Base-by-base conservation (phyloP, 2,888 invertebrate species). In the Agrochola lota region DNA sequence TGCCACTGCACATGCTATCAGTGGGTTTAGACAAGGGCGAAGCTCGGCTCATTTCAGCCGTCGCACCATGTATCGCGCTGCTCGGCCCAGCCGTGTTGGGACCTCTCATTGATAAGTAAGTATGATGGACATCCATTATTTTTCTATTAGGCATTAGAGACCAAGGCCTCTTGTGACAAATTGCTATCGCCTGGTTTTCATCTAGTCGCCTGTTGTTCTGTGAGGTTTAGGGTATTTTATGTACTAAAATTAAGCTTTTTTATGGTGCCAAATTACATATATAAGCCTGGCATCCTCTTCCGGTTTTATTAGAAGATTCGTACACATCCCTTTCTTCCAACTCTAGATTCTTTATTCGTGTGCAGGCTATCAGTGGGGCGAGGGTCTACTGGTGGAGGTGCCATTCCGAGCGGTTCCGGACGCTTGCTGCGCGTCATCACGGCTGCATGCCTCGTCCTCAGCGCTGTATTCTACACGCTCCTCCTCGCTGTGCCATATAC, bases 71-170 rank as follows among this genome's bases (percentile, higher is more conserved):
- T 88, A 97, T 98, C 30, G 98, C 98, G 6, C 97, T 98, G 76
- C 93, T 99, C 67, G 98, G 99, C 0, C 98, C 99, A 0, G 95
- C 98, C 4, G 93, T 98, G 55, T 97, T 98, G 12, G 98, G 98
- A 67, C 98, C 98, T 9, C 95, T 99, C 81, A 98, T 98, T 70
- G 99, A 99, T 94, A 97, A 97, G 95, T 97, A 97, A 90, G 97
- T 97, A 84, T 80, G 80, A 77, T 74, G 75, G 40, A 20, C 55
- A 78, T 81, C 83, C 70, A 79, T 88, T 85, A 70, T 81, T 64
- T 59, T 67, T 66, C 20, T 78, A 69, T 69, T 63, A 67, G 62
- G 63, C 7, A 71, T 17, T 52, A 64, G 55, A 30, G 68, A 85
- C 72, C 76, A 78, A 81, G 70, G 68, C 35, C 43, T 68, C 11